phyloP scores from a whole-genome alignment of 2,113 vertebrate genomes.

The Gallinago undulata region DNA sequence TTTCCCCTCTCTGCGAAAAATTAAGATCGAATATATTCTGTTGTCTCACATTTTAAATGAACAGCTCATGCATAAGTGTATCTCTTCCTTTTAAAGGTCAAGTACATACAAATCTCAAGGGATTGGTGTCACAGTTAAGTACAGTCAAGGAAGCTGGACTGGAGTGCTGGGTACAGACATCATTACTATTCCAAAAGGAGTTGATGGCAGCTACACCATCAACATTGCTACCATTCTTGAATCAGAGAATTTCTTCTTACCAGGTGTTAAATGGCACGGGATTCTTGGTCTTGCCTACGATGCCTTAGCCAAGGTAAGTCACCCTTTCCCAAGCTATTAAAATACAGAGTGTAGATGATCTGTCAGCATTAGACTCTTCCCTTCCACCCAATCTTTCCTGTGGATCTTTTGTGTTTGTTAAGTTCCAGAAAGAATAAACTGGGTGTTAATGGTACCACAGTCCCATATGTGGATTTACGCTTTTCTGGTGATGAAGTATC shows the following conservation, averaged over 20 bases:
- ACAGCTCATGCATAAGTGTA: background rate
- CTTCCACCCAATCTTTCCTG: background rate
- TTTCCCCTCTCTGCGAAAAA: background rate
- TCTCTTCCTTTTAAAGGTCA: constrained; percentile 78
- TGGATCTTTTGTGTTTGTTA: background rate
- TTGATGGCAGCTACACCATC: constrained; percentile 79
- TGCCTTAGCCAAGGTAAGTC: constrained; percentile 86
- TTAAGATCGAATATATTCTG: background rate
- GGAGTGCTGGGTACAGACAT: constrained; percentile 87
- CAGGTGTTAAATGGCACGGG: constrained; percentile 92
- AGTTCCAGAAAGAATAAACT: background rate
- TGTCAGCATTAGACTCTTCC: background rate
- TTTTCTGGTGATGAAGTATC: background rate
- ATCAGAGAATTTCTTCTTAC: constrained; percentile 92
- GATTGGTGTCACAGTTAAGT: constrained; percentile 83
- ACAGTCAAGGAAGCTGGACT: constrained; percentile 95
- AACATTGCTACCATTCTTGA: constrained; percentile 90
- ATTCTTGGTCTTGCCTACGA: constrained; percentile 94
- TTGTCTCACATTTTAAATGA: background rate
- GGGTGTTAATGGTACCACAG: background rate
- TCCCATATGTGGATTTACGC: background rate
- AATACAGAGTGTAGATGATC: background rate
- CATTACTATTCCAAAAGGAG: constrained; percentile 85
- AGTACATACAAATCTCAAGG: constrained; percentile 78
- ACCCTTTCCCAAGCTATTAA: background rate